Base-by-base conservation (phyloP, 2,888 invertebrate genomes). In the Notodonta ziczac region DNA sequence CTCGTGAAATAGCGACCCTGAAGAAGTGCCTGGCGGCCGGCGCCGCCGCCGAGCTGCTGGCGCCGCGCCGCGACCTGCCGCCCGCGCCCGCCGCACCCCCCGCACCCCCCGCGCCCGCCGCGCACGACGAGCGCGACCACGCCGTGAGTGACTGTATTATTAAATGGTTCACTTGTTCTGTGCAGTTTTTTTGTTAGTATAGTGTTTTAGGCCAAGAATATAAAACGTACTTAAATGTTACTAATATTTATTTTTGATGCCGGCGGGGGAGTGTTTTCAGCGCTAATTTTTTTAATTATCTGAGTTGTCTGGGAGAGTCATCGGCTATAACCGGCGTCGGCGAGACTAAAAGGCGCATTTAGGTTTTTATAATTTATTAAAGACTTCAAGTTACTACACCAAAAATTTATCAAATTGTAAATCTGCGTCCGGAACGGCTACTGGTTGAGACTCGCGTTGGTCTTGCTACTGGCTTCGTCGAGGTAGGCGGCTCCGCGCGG, bases 1-100 rank as follows among this genome's bases (percentile, higher is more conserved):
- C 88, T 9, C 86, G 85, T 10, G 91, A 94, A 76, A 85, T 94
- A 6, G 82, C 88, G 2, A 78, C 85, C 0, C 80, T 94, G 10
- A 86, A 82, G 82, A 76, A 87, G 66, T 90, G 89, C 63, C 68
- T 95, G 35, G 57, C 74, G 0, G 82, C 78, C 8, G 59, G 65
- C 9, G 56, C 67, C 78, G 81, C 83, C 10, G 86, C 89, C 40
- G 91, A 91, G 63, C 84, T 86, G 57, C 74, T 74, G 16, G 62
- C 87, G 6, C 86, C 86, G 39, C 81, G 86, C 12, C 57, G 61
- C 0, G 86, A 85, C 51, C 77, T 67, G 55, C 77, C 66, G 52
- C 80, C 65, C 7, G 67, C 82, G 14, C 66, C 61, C 59, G 52
- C 61, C 6, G n/a, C 67, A 80, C 42, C 71, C 74, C 53, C 70